Evolutionary conservation across 2,113 vertebrate genomes (phyloP).

Genomic region (Aptenodytes forsteri): DNA sequence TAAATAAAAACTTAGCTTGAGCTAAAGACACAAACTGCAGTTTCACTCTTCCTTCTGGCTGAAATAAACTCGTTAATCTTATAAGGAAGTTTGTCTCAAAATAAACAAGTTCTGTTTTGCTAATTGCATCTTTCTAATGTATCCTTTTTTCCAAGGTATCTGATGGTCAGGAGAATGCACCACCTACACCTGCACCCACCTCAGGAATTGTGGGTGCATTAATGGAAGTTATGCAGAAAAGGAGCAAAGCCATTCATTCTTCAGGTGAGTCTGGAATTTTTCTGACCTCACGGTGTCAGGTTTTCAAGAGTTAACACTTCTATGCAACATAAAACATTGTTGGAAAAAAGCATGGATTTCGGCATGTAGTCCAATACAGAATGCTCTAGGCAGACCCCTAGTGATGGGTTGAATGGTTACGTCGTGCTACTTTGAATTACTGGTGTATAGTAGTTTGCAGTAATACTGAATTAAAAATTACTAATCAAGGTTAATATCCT

Average conservation of each 20-base stretch:
- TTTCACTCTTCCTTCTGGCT: not conserved
- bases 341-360: not conserved
- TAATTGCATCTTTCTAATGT: not conserved
- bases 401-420: not conserved
- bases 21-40: not conserved
- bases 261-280: conserved; percentile 79
- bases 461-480: not conserved
- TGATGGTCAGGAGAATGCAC: conserved; percentile 85
- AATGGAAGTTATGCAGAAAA: conserved; percentile 99
- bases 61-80: not conserved
- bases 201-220: conserved; percentile 93
- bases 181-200: conserved; percentile 82
- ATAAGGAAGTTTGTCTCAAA: not conserved
- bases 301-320: not conserved
- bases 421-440: not conserved
- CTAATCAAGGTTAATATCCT: not conserved
- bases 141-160: conserved; percentile 79
- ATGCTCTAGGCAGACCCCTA: not conserved
- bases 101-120: not conserved
- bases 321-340: rapidly evolving
- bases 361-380: not conserved
- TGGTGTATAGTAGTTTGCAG: not conserved
- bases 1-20: not conserved
- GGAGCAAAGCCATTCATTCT: conserved; percentile 99
- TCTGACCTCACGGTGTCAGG: not conserved